Evolutionary conservation across 2,113 vertebrate species (phyloP).

Genomic region (Campylomormyrus numenius): DNA sequence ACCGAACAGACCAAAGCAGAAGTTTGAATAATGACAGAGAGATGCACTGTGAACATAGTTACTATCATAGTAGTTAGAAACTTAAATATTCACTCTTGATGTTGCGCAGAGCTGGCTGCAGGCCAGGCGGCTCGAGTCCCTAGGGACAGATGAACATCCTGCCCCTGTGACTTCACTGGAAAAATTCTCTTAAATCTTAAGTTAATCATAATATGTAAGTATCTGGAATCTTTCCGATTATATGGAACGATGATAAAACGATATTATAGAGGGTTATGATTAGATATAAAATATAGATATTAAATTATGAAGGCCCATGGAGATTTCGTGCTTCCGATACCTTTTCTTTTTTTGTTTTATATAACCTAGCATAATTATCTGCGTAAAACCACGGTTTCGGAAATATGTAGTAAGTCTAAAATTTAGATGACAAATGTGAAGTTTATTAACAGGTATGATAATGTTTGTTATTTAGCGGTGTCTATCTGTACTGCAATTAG

Average conservation of each 20-base stretch:
- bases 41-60: slow-evolving; percentile 90
- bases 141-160: slow-evolving; percentile 63
- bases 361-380: background rate
- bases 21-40: slow-evolving; percentile 75
- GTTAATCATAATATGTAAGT: slow-evolving; percentile 47
- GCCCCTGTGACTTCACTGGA: slow-evolving; percentile 66
- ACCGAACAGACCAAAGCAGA: slow-evolving; percentile 15
- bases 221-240: slow-evolving; percentile 30
- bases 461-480: background rate
- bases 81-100: slow-evolving; percentile 98
- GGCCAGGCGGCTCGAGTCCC: slow-evolving; percentile 66
- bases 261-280: background rate
- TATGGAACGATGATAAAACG: slow-evolving; percentile 12
- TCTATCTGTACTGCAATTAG: background rate
- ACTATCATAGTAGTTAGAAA: slow-evolving; percentile 92
- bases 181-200: slow-evolving; percentile 64
- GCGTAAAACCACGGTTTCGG: background rate
- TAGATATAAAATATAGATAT: background rate
- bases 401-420: background rate
- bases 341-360: background rate
- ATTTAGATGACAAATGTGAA: background rate
- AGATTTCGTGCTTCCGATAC: background rate
- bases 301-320: background rate
- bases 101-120: slow-evolving; percentile 81
- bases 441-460: background rate